phyloP scores from a whole-genome alignment of 1,140 invertebrate species.

The Hylaeus anthracinus region DNA sequence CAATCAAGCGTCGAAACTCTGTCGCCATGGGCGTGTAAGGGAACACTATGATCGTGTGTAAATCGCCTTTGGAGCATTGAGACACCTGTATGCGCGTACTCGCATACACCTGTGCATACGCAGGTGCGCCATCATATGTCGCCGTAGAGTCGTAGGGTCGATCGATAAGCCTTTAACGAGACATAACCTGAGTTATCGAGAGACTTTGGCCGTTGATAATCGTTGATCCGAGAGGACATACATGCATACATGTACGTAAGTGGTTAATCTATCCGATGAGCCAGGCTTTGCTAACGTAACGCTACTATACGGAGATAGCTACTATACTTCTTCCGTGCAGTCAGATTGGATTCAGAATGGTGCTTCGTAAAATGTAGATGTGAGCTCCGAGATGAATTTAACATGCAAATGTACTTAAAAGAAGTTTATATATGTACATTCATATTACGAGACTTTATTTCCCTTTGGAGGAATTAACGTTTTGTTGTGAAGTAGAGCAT shows the following conservation, averaged over 20 bases:
- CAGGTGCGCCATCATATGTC: conserved; percentile 33
- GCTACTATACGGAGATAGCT: background rate
- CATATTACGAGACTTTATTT: too few relatives aligned
- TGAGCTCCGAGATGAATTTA: background rate
- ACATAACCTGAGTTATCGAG: conserved; percentile 47
- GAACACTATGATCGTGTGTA: conserved; percentile 31
- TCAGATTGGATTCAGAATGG: too few relatives aligned
- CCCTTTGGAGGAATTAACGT: too few relatives aligned
- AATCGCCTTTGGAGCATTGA: conserved; percentile 28
- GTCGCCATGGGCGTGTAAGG: conserved; percentile 24
- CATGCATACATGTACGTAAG: conserved; percentile 15
- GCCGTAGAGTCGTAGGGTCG: conserved; percentile 48
- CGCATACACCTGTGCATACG: conserved; percentile 26
- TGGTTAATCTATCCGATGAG: conserved; percentile 44
- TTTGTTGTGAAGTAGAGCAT: too few relatives aligned
- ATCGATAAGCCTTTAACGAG: conserved; percentile 59
- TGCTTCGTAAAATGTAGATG: background rate
- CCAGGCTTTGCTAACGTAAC: conserved; percentile 10
- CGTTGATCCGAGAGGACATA: conserved; percentile 31
- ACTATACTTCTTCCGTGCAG: background rate
- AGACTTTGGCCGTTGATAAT: conserved; percentile 46
- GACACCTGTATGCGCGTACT: conserved; percentile 13
- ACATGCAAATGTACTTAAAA: too few relatives aligned
- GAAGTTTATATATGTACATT: too few relatives aligned
- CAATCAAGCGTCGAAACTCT: conserved; percentile 16